Evolutionary conservation across 1,140 invertebrate species (phyloP), one percentile per base, ranked within the genome.

Genomic region (Asbolus verrucosus): DNA sequence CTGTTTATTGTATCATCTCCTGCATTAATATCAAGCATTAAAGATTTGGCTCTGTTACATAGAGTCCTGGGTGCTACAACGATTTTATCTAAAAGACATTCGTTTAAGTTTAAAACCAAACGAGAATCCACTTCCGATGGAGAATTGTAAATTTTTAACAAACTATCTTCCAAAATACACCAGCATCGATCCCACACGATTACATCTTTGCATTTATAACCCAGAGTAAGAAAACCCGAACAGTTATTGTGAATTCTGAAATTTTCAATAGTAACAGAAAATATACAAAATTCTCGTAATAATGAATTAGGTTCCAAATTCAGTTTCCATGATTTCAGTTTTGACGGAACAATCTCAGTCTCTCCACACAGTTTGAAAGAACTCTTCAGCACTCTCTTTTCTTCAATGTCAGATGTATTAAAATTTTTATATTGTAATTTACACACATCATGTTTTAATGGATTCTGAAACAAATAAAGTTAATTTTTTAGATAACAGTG

Each of bases 111-210:
- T 9, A 63, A 24, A 38, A 27, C 33, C n/a, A 33, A 38, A 3
- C 13, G 33, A 21, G 16, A 18, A 0, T 21, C 19, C 13, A 14
- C 16, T 6, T 65, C 62, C 6, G 19, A 5, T 14, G 62, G 62
- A 1, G 36, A 65, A 15, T 65, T 65, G 13, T 30, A 65, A 31
- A 65, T 13, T 30, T 14, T 24, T 6, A 65, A 14, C 2, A 30
- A 15, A 30, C 19, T 13, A 3, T 21, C 62, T 8, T 46, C 39
- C 0, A 65, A 15, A 24, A 41, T 14, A 46, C 62, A 65, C 62
- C 62, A 65, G 3, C 15, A 19, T 6, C 62, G n/a, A 8, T 65
- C 30, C 62, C 62, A 65, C n/a, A 65, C 16, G n/a, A 38, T 4
- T 3, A 6, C 5, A 6, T 18, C 24, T 9, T 14, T 13, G 5